These are phyloP conservation scores for Brachionus manjavacas DNA, from an alignment of 1,140 invertebrate species.

Conservation along the genomic window DNA sequence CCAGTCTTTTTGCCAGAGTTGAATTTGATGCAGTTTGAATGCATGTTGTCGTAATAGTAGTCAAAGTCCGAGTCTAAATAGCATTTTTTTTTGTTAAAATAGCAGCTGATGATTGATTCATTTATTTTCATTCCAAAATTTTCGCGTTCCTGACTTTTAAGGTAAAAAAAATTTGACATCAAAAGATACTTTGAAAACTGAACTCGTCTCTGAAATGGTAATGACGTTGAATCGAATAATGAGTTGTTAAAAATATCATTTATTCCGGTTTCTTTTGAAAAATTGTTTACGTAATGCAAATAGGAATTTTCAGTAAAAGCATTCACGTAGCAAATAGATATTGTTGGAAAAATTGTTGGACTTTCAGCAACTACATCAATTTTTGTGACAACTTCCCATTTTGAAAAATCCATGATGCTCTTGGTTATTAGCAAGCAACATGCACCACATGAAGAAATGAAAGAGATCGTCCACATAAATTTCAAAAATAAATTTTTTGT, in stretches of 20 bases:
- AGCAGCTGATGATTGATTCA: background rate
- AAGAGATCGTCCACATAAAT: background rate
- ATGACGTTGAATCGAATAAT: background rate
- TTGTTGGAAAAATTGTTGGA: background rate
- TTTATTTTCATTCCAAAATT: background rate
- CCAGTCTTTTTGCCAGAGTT: constrained; percentile 1
- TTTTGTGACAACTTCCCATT: constrained; percentile 21
- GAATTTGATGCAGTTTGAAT: constrained; percentile 3
- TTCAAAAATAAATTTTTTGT: background rate
- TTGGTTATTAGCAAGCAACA: background rate
- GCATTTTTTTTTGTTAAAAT: background rate
- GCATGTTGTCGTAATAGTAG: background rate
- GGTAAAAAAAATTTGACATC: background rate
- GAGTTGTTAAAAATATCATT: background rate
- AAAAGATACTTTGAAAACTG: background rate
- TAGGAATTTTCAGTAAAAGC: background rate
- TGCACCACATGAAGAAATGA: background rate
- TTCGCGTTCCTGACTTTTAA: background rate
- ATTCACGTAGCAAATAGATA: background rate
- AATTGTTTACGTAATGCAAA: background rate
- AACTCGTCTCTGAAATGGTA: background rate
- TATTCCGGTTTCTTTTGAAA: background rate
- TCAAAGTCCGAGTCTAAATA: background rate
- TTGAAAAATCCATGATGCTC: background rate
- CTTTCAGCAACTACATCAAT: background rate